phyloP scores from a whole-genome alignment of 2,113 vertebrate genomes.

The Halcyon malimbica region DNA sequence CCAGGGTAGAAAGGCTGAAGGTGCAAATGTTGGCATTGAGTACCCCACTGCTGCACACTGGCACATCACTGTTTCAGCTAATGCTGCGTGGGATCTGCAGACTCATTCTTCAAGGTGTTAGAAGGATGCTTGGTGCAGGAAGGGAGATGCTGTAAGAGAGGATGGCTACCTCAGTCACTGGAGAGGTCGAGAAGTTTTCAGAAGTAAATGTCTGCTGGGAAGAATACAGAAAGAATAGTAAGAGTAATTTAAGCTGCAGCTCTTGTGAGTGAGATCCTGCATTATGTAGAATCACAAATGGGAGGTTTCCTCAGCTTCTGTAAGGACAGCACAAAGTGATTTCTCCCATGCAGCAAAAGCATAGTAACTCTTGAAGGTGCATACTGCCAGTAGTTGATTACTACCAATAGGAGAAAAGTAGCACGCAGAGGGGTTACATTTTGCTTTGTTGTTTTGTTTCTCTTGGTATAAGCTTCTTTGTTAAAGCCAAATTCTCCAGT shows the following conservation, averaged over 20 bases:
- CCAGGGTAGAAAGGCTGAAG: not conserved
- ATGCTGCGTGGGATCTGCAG: not conserved
- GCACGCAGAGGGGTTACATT: not conserved
- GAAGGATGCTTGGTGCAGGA: not conserved
- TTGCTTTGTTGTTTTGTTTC: not conserved
- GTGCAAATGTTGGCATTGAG: not conserved
- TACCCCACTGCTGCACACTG: not conserved
- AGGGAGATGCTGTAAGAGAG: not conserved
- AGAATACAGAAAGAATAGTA: not conserved
- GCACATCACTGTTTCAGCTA: not conserved
- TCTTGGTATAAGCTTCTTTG: not conserved
- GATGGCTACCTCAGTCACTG: not conserved
- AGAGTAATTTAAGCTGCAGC: not conserved
- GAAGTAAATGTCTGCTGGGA: not conserved
- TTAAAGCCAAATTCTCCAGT: not conserved
- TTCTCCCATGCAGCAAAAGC: not conserved
- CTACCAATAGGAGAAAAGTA: not conserved
- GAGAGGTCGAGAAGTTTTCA: not conserved
- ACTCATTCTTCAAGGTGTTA: not conserved
- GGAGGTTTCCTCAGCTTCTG: not conserved
- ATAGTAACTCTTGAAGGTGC: not conserved
- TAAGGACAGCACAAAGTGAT: not conserved
- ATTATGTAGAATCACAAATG: not conserved
- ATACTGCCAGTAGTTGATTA: not conserved
- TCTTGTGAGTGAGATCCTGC: not conserved